Conservation (phyloP, 2,113 vertebrate genomes). For the Tychaedon coryphoeus region DNA sequence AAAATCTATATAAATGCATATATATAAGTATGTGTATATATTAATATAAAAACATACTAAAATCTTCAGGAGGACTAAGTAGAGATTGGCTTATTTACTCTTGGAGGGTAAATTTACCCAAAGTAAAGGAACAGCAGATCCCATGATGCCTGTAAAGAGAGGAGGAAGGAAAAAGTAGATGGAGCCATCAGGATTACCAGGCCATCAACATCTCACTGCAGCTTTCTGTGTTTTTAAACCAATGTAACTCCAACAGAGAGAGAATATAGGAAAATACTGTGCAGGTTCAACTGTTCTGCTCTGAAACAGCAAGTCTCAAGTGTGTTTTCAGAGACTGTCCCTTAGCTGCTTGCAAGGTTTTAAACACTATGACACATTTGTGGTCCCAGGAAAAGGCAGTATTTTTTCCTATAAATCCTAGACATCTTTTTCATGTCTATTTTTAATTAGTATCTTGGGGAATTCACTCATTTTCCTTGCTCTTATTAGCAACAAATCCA, state of each 20-base stretch:
- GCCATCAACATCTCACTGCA: fast-evolving
- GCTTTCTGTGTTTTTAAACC: not conserved
- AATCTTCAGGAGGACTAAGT: not conserved
- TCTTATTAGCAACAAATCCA: not conserved
- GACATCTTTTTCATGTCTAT: not conserved
- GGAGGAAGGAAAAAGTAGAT: not conserved
- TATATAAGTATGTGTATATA: not conserved
- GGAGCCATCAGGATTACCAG: not conserved
- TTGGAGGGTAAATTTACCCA: not conserved
- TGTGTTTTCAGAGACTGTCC: not conserved
- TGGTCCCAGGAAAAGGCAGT: not conserved
- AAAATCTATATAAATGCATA: not conserved
- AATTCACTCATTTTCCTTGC: not conserved
- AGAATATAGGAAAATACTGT: not conserved
- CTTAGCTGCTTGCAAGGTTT: not conserved
- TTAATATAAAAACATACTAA: not conserved
- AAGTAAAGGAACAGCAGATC: not conserved
- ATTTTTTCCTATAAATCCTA: not conserved
- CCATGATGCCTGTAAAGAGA: not conserved
- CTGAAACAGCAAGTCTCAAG: not conserved
- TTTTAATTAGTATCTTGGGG: not conserved
- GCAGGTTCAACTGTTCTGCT: not conserved
- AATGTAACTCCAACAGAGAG: not conserved
- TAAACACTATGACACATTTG: not conserved
- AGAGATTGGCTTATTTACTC: not conserved